Evolutionary conservation across 2,113 vertebrate genomes (phyloP).

Genomic region (Formicarius rufipectus): DNA sequence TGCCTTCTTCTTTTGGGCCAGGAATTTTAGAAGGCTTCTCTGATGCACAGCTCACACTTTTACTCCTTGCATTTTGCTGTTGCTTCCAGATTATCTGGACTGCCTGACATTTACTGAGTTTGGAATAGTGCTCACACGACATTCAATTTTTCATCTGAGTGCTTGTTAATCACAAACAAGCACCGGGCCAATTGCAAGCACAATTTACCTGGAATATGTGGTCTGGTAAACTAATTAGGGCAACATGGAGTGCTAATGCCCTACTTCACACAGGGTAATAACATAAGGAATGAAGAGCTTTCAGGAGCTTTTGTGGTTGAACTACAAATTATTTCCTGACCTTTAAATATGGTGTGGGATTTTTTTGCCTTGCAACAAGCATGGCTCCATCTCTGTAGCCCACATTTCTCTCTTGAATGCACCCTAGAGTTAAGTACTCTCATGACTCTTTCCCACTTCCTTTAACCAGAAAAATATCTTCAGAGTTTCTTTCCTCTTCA

Average conservation of each 20-base stretch:
- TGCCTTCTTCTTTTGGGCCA: background rate
- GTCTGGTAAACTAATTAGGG: conserved; percentile 58
- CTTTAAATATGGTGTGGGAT: conserved; percentile 30
- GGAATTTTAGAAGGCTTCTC: conserved; percentile 35
- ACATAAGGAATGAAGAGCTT: conserved; percentile 11
- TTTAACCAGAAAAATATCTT: conserved; percentile 1
- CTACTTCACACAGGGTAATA: conserved; percentile 28
- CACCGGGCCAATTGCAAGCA: background rate
- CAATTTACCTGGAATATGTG: conserved; percentile 3
- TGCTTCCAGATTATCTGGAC: conserved; percentile 18
- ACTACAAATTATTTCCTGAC: conserved; percentile 47
- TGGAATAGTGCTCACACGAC: background rate
- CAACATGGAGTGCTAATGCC: conserved; percentile 36
- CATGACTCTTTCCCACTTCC: background rate
- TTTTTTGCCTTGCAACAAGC: background rate
- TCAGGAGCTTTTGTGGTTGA: conserved; percentile 22
- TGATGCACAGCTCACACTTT: background rate
- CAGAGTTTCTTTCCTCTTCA: background rate
- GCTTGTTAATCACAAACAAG: conserved; percentile 35
- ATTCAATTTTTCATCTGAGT: conserved; percentile 43
- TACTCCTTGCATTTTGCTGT: background rate
- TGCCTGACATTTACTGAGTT: conserved; percentile 37
- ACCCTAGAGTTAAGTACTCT: background rate
- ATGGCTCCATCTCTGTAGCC: background rate
- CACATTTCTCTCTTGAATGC: background rate